Conservation (phyloP, 2,888 invertebrate species). For the Gymnoscelis rufifasciata region DNA sequence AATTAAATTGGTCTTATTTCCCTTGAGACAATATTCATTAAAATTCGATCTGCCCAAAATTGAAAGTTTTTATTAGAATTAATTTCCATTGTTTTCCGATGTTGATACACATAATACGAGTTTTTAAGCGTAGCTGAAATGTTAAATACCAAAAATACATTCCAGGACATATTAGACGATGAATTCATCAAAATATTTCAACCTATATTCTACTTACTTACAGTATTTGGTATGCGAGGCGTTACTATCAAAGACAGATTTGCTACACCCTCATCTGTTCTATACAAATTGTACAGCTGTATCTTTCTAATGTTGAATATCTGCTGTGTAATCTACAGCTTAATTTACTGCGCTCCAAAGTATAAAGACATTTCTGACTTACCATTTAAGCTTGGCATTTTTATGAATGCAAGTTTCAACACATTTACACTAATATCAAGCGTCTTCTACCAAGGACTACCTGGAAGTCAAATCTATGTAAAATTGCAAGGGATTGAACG, state of each 20-base stretch:
- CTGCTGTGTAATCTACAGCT: conserved; percentile 18
- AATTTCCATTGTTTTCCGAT: too few species aligned
- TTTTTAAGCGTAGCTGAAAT: conserved; percentile 3
- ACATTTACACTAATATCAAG: conserved; percentile 36
- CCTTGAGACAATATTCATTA: not conserved
- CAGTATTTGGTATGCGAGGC: conserved; percentile 43
- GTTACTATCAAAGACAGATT: conserved; percentile 48
- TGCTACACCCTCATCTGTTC: conserved; percentile 38
- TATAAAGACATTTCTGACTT: conserved; percentile 32
- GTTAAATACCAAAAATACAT: conserved; percentile 21
- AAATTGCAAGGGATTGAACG: conserved; percentile 56
- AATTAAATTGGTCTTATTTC: conserved; percentile 1
- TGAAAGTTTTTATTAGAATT: too few species aligned
- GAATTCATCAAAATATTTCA: conserved; percentile 48
- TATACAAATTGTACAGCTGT: conserved; percentile 39
- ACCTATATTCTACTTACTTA: conserved; percentile 40
- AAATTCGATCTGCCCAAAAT: too few species aligned
- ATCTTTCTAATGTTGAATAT: conserved; percentile 33
- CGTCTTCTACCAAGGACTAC: conserved; percentile 28
- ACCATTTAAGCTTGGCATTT: conserved; percentile 37
- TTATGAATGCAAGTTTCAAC: conserved; percentile 34
- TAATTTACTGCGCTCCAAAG: conserved; percentile 26
- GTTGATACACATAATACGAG: not conserved
- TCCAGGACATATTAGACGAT: conserved; percentile 47
- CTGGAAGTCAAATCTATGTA: conserved; percentile 46